Evolutionary conservation across 2,113 vertebrate genomes (phyloP), one percentile per base, ranked within the genome.

Genomic region (Brienomyrus longianalis): DNA sequence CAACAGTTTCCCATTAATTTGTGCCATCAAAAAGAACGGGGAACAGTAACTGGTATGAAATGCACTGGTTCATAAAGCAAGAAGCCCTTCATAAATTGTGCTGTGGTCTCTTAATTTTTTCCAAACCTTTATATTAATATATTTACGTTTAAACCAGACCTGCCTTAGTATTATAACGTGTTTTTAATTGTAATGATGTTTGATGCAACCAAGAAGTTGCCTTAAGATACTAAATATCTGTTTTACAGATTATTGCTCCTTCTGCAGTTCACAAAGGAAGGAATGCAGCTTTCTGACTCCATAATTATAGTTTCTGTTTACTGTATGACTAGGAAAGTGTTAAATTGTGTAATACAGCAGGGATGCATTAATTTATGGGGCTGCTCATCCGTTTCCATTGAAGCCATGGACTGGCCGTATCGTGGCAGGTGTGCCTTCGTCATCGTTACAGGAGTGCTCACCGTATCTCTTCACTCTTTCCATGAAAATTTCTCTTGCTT

Each of bases 221-320:
- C 13, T 0, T 84, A 84, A 84, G 43, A 39, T 31, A 27, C 52
- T 87, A n/a, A 23, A 35, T 17, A 52, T 87, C 15, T 56, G 48
- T 87, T 54, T 54, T 35, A 54, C 27, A 84, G 45, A 84, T 84
- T 19, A 48, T 83, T 39, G 31, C n/a, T 13, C 84, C 3, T 35
- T 86, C 23, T 86, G 17, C 27, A 31, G 31, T n/a, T n/a, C 31
- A 7, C 85, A 86, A 54, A 86, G 84, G 84, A 51, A 86, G 17
- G 23, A 13, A 48, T 86, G 84, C 19, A 2, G 45, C 31, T 56
- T 54, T 54, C 48, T 35, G 50, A 35, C 27, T 35, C 31, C 17
- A 87, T 87, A 27, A 54, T 87, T 87, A 2, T 21, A 87, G 85
- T 56, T 54, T 86, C 27, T 52, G 85, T 48, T 84, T 43, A 84